Conservation (phyloP, 2,113 vertebrate species). For the Circaetus gallicus region DNA sequence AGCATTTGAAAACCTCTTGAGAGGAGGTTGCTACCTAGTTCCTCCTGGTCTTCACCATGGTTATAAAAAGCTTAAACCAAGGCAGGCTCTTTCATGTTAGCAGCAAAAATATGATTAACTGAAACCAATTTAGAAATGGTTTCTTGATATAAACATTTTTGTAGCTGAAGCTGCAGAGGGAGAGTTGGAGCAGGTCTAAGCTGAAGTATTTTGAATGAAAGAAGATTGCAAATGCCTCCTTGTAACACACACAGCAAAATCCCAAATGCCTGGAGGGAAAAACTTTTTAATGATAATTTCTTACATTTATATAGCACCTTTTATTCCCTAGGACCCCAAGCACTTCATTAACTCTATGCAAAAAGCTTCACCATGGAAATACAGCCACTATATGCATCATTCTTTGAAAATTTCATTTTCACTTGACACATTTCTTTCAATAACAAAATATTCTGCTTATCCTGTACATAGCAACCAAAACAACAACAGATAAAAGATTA, state of each 20-base stretch:
- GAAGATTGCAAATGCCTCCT: conserved; percentile 27
- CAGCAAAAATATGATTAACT: conserved; percentile 39
- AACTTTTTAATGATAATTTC: conserved; percentile 66
- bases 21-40: not conserved
- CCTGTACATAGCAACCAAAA: not conserved
- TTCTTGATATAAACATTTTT: conserved; percentile 42
- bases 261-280: conserved; percentile 47
- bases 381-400: not conserved
- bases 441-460: not conserved
- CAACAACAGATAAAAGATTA: not conserved
- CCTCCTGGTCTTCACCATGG: not conserved
- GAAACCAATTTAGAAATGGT: conserved; percentile 37
- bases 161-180: conserved; percentile 14
- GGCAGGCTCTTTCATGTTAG: not conserved
- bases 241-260: conserved; percentile 23
- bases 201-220: conserved; percentile 47
- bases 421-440: not conserved
- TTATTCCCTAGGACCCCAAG: conserved; percentile 54
- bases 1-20: not conserved
- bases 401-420: not conserved
- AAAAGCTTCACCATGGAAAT: conserved; percentile 36
- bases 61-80: not conserved
- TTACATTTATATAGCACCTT: conserved; percentile 57
- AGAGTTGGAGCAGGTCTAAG: conserved; percentile 5
- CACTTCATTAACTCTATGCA: conserved; percentile 48